Evolutionary conservation across 2,797 vertebrate species (phyloP), one percentile per base, ranked within the genome.

Genomic region (Diplodus puntazzo): DNA sequence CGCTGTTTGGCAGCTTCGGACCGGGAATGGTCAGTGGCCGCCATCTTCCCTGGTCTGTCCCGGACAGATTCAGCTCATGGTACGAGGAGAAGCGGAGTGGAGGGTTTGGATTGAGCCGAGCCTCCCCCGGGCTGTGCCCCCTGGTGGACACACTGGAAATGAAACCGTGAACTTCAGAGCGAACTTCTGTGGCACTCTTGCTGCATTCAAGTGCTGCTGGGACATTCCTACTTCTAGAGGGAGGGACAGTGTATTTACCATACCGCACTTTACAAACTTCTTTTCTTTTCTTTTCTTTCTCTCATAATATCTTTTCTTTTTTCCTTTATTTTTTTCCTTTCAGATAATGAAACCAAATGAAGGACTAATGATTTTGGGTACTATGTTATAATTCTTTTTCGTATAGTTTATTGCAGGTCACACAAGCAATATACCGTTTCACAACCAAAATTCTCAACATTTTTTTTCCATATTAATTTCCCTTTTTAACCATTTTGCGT

Each of bases 21-120:
- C 94, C 96, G 94, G 94, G 95, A 96, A 92, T 95, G 95, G 95
- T 96, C 96, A 90, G 95, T 96, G 86, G 96, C 95, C 95, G 96
- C 96, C 96, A 96, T 97, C 95, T 96, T 94, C 91, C 91, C 91
- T 91, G 84, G 88, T 93, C 88, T 92, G 91, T 93, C 88, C 89
- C 92, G 91, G 93, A 92, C 91, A 94, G 92, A 95, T 93, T 94
- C 92, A 93, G 93, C 87, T 94, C 92, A 92, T 87, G 78, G 87
- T 91, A 75, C 89, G 89, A 90, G 80, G 61, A 88, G 88, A 75
- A 81, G 80, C 82, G 61, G 87, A 91, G 79, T 60, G 84, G 82
- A 59, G n/a, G 72, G 79, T 86, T 79, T 76, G 86, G 87, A 71
- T 80, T 55, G 87, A 82, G 80, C 58, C 82, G 87, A 82, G 80